phyloP scores from a whole-genome alignment of 2,797 vertebrate species.

The Gambelia wislizenii region DNA sequence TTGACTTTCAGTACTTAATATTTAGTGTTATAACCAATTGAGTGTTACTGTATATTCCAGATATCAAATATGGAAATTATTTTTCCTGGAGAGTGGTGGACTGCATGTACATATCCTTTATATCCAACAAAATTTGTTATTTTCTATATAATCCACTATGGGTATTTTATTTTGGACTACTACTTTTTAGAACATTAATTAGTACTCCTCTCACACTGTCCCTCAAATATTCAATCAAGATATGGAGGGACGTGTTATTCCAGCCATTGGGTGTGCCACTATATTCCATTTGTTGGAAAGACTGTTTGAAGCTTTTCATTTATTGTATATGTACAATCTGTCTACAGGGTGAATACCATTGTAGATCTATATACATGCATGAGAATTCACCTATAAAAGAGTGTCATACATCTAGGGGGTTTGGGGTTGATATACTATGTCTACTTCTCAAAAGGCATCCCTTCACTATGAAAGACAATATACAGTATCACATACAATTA shows the following conservation, averaged over 20 bases:
- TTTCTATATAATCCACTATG: neutral
- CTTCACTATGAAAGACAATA: too few relatives aligned
- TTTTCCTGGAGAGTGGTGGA: neutral
- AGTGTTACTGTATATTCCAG: neutral
- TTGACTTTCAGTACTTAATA: conserved; percentile 13
- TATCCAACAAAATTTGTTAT: neutral
- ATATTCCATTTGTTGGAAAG: neutral
- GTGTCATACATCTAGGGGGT: neutral
- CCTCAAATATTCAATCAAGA: neutral
- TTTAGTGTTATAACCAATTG: neutral
- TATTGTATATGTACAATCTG: neutral
- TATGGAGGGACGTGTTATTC: too few relatives aligned
- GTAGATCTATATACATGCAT: too few relatives aligned
- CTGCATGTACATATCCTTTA: neutral
- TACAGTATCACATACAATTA: too few relatives aligned
- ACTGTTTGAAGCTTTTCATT: neutral
- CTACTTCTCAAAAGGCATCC: too few relatives aligned
- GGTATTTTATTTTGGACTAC: neutral
- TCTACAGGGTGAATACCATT: neutral
- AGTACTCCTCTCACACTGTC: neutral
- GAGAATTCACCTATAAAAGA: neutral
- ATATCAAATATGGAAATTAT: neutral
- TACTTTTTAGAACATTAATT: neutral
- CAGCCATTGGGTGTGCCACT: too few relatives aligned
- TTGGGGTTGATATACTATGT: neutral